Evolutionary conservation across 2,888 invertebrate genomes (phyloP).

Genomic region (Amphipyra berbera): DNA sequence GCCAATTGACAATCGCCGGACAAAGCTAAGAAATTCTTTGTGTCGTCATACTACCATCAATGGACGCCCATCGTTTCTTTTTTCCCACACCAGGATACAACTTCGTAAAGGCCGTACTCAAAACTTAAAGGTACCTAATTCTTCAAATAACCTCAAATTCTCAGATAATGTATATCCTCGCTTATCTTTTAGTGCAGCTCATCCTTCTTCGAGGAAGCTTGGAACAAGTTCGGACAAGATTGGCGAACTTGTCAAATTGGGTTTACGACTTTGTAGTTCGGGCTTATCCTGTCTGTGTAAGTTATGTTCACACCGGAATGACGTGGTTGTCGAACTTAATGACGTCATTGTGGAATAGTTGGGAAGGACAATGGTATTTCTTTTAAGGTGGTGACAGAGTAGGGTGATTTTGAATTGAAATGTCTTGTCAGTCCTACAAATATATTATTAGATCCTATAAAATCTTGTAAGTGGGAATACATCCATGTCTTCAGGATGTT

Average conservation of each 20-base stretch:
- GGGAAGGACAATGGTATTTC: neutral
- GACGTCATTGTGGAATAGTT: constrained; percentile 16
- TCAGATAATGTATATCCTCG: neutral
- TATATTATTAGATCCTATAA: too few species aligned
- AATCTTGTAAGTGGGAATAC: too few species aligned
- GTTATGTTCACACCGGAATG: constrained; percentile 39
- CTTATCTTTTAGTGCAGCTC: constrained; percentile 16
- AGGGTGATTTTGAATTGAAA: neutral
- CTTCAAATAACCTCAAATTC: too few species aligned
- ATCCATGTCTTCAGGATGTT: too few species aligned
- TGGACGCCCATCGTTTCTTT: too few species aligned
- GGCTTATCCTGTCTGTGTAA: constrained; percentile 31
- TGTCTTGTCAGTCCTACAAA: neutral
- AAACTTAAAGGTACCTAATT: too few species aligned
- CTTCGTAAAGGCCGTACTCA: too few species aligned
- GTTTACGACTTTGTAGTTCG: constrained; percentile 50
- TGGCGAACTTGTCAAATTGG: constrained; percentile 62
- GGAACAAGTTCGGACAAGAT: constrained; percentile 59
- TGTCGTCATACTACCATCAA: too few species aligned
- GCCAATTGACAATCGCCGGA: too few species aligned
- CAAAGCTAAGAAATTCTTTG: too few species aligned
- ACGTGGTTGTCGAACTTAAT: constrained; percentile 28
- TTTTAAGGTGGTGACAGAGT: neutral
- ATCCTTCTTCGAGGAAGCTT: constrained; percentile 12
- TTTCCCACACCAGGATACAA: too few species aligned